These are phyloP conservation scores for Gadopsis bispinosus DNA, from an alignment of 2,797 vertebrate species.

Conservation along the genomic window DNA sequence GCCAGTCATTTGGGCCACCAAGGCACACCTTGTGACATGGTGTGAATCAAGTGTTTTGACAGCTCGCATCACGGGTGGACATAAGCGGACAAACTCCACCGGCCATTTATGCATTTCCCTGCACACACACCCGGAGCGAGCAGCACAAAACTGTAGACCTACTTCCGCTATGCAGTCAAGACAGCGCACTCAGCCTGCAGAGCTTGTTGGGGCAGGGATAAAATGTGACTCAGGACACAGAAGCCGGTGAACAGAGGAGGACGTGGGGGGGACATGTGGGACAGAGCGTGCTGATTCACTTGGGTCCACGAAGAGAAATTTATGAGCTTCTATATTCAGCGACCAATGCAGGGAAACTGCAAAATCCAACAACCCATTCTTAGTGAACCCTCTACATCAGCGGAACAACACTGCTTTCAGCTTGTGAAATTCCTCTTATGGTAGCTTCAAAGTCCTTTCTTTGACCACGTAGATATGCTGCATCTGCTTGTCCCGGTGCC, in stretches of 20 bases:
- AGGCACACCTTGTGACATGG: conserved; percentile 34
- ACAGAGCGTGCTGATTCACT: conserved; percentile 72
- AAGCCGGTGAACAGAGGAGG: conserved; percentile 63
- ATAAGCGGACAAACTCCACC: conserved; percentile 25
- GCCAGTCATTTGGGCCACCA: conserved; percentile 33
- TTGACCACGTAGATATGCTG: neutral
- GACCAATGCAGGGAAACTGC: conserved; percentile 48
- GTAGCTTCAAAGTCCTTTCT: conserved; percentile 5
- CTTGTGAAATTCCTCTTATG: neutral
- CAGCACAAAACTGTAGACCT: conserved; percentile 21
- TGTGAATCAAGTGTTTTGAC: neutral
- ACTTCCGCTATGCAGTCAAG: conserved; percentile 42
- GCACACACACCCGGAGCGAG: conserved; percentile 6
- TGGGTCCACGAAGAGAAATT: conserved; percentile 62
- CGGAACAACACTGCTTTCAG: no score
- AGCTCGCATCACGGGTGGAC: neutral
- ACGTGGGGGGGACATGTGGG: conserved; percentile 19
- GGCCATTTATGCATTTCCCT: conserved; percentile 22
- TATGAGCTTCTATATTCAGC: conserved; percentile 70
- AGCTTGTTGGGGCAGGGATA: conserved; percentile 59
- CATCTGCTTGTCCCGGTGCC: neutral
- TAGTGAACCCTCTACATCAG: neutral
- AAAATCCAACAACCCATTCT: conserved; percentile 30
- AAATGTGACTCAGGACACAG: conserved; percentile 75
- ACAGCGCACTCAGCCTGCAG: conserved; percentile 50